Conservation (phyloP, 1,140 invertebrate species). For the Aphaenogaster rudis region DNA sequence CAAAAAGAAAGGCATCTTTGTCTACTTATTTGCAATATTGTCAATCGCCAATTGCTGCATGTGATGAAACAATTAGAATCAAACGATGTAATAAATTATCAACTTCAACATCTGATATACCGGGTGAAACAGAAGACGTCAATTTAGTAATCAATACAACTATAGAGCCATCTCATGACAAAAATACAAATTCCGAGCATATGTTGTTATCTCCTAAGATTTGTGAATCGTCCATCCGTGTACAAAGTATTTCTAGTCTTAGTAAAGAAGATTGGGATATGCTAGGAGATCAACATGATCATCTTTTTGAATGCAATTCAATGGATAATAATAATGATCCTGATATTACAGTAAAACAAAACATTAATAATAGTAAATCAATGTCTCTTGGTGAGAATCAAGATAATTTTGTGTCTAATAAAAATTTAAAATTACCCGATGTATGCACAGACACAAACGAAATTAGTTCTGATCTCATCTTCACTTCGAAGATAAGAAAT, state of each 20-base stretch:
- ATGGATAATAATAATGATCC: background rate
- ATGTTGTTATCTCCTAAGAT: constrained; percentile 28
- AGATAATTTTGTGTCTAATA: background rate
- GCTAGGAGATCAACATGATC: constrained; percentile 29
- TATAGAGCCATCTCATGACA: background rate
- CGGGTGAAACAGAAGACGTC: background rate
- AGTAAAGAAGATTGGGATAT: constrained; percentile 73
- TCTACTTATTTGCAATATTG: constrained; percentile 89
- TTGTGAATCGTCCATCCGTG: constrained; percentile 63
- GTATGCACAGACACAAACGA: constrained; percentile 68
- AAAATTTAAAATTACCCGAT: constrained; percentile 56
- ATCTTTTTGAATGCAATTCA: background rate
- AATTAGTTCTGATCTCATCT: background rate
- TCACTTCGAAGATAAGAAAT: constrained; percentile 20
- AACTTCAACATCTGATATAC: background rate
- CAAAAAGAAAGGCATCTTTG: constrained; percentile 90
- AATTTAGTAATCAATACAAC: background rate
- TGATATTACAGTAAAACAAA: background rate
- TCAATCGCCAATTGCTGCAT: constrained; percentile 80
- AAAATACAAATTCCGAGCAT: background rate
- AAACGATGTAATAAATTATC: constrained; percentile 61
- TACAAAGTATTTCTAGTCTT: constrained; percentile 69
- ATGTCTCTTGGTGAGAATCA: background rate
- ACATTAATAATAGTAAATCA: background rate
- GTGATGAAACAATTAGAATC: constrained; percentile 69